Evolutionary conservation across 2,797 vertebrate species (phyloP), one percentile per base, ranked within the genome.

Genomic region (Galagoides demidoff): DNA sequence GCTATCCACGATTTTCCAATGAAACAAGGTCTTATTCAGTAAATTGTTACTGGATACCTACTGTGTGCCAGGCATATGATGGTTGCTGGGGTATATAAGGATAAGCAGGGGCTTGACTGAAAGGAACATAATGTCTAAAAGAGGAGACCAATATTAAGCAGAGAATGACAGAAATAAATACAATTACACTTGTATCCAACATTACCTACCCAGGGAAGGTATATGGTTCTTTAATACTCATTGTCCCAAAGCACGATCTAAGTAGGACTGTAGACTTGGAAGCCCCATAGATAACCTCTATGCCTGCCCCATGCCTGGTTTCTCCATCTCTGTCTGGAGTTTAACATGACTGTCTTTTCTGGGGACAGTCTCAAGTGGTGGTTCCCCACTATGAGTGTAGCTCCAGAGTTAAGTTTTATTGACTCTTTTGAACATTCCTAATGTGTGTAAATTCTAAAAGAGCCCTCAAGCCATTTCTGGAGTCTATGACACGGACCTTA

Each of bases 391-490:
- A 12, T 27, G 52, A 76, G 5, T 70, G 20, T 94, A 70, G 55
- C 43, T 73, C 83, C 71, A 52, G 7, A 81, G 39, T 95, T 94
- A 17, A 91, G 19, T 81, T 96, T 71, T 64, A 52, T 77, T 86
- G 76, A 86, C 70, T 85, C 49, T 70, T 85, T 59, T 52, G 71
- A 92, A 85, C 83, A 92, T 90, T 87, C 76, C 37, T 81, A 79
- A n/a, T 81, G 45, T 66, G 81, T 37, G 71, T 92, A 96, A 68
- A 95, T 97, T 96, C 55, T 95, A 74, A 61, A 95, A 97, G 95
- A 96, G 89, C 88, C 64, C 92, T 94, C n/a, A 59, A 94, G 43
- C 45, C 31, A 29, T 91, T 85, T 97, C 74, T 71, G 71, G 29
- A 79, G 43, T 95, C 96, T 96, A 81, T 29, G 64, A 29, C 37